phyloP scores from a whole-genome alignment of 2,113 vertebrate species.

The Poeciliopsis retropinna region DNA sequence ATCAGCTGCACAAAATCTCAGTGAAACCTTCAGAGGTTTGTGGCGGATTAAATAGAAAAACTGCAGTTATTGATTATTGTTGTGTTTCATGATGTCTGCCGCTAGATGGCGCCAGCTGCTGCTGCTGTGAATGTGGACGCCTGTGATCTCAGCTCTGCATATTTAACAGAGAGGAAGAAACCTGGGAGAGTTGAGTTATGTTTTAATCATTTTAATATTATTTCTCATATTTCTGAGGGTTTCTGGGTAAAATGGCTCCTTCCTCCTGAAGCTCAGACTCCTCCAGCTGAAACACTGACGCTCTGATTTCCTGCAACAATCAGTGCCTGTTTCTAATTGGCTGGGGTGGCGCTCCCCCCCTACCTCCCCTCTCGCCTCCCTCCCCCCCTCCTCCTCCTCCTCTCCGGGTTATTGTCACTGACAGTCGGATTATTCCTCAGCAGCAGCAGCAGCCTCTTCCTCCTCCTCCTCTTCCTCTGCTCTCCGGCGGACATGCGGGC shows the following conservation, averaged over 20 bases:
- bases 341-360: conserved; percentile 15
- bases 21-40: too few relatives aligned
- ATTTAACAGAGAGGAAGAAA: background rate
- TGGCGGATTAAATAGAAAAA: too few relatives aligned
- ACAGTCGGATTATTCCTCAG: conserved; percentile 75
- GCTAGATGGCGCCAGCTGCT: conserved; percentile 41
- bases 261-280: background rate
- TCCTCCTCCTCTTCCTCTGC: background rate
- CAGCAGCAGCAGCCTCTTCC: conserved; percentile 33
- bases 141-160: conserved; percentile 4
- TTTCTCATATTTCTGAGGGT: background rate
- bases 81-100: background rate
- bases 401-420: conserved; percentile 65
- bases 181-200: background rate
- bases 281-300: background rate
- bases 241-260: background rate
- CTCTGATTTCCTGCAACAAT: conserved; percentile 52
- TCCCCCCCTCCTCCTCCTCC: background rate
- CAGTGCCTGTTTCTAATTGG: conserved; percentile 65
- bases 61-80: too few relatives aligned
- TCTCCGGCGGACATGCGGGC: conserved; percentile 65
- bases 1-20: too few relatives aligned
- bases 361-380: too few relatives aligned
- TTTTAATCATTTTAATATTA: background rate
- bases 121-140: conserved; percentile 8